Base-by-base conservation (phyloP, 2,797 vertebrate genomes). In the Enteromius thamalakanensis region DNA sequence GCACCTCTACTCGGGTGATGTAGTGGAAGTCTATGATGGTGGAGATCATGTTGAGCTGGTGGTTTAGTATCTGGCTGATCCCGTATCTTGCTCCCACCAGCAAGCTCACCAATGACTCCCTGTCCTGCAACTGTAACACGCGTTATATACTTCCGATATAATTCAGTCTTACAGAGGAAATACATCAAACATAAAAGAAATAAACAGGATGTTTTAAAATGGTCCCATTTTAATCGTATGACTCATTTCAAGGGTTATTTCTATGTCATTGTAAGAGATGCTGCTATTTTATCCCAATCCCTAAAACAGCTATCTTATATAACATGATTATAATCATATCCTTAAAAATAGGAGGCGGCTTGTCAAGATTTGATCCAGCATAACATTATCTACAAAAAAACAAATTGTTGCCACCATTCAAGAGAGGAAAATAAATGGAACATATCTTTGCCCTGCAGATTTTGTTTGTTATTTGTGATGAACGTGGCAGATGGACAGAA, bases 51-150 rank as follows among this genome's bases (percentile, higher is more conserved):
- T 98, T 99, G 88, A 99, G 97, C 88, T 99, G 99, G 93, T 96
- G 98, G 88, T 99, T 99, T 91, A 99, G 94, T 88, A 99, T 93
- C 86, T 99, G 98, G 90, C 98, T 99, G 92, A 99, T 96, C 3
- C 98, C 98, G 0, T 99, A 98, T 89, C 96, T 97, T 65, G 98
- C 96, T 84, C 97, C 97, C 82, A 99, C 96, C 86, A 99, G 94
- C 89, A 99, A 90, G 37, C 94, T 96, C 87, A 99, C 94, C 34
- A 96, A 90, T 0, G 97, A 97, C 89, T 99, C 98, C 90, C 97
- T 93, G 90, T 99, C 98, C 94, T 99, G 97, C 88, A 98, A 93
- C 98, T 99, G 92, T 1, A 69, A 83, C 32, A 74, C 42, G 58
- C 51, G n/a, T 53, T 29, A 29, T 29, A 29, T 29, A 29, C 29